Percentiles rank a stretch among this genome's conserved stretches.
These are phyloP conservation scores for Drosophila algonquin DNA, from an alignment of 2,888 invertebrate species.

Conservation along the genomic window DNA sequence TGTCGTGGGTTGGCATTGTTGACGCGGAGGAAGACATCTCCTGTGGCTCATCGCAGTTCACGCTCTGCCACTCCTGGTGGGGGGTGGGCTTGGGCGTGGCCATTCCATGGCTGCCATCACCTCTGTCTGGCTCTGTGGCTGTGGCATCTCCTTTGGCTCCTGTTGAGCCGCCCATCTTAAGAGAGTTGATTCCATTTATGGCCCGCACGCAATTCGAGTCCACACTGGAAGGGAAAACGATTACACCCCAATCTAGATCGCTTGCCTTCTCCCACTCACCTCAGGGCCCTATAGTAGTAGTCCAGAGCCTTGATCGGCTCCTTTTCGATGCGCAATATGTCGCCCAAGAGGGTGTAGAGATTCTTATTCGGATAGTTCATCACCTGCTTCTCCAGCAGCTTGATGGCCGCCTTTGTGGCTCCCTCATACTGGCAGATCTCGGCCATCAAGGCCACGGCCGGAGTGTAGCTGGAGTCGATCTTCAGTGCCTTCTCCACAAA, in stretches of 20 bases:
- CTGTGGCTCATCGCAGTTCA: conserved; percentile 81
- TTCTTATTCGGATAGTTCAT: conserved; percentile 78
- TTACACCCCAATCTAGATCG: background rate
- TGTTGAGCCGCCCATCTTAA: conserved; percentile 31
- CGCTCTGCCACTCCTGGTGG: conserved; percentile 78
- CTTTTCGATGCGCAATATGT: conserved; percentile 77
- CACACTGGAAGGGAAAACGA: conserved; percentile 60
- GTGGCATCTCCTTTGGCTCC: background rate
- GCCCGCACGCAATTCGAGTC: conserved; percentile 81
- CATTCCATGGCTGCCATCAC: conserved; percentile 44
- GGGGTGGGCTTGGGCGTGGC: conserved; percentile 53
- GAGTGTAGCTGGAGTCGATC: conserved; percentile 89
- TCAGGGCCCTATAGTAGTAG: conserved; percentile 81
- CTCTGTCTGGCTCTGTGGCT: conserved; percentile 15
- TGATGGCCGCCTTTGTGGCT: conserved; percentile 88
- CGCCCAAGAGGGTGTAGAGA: conserved; percentile 81
- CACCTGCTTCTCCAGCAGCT: conserved; percentile 88
- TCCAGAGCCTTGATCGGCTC: conserved; percentile 81
- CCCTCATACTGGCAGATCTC: conserved; percentile 89
- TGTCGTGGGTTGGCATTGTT: background rate
- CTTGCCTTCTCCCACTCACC: conserved; percentile 52
- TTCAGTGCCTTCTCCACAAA: conserved; percentile 89
- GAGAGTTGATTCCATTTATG: conserved; percentile 50
- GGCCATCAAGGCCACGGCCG: conserved; percentile 89
- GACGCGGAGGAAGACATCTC: conserved; percentile 46